A percentile compares a stretch with the other conserved stretches of the same genome.
These are phyloP conservation scores for Cosmopolites sordidus DNA, from an alignment of 2,888 invertebrate species.

Conservation along the genomic window DNA sequence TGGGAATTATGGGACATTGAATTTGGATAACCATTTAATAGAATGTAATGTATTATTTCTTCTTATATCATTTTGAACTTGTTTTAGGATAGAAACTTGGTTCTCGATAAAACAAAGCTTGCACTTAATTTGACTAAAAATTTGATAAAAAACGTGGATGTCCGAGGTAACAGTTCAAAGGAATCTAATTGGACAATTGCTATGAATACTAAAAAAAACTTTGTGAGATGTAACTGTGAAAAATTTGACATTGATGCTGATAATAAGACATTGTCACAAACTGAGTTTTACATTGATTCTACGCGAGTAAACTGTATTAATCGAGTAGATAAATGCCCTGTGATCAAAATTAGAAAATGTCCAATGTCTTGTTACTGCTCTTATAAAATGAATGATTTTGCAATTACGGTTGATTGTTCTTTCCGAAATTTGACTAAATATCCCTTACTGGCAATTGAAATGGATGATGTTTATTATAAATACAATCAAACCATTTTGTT, in stretches of 20 bases:
- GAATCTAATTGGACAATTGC: conserved; percentile 10
- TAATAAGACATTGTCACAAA: conserved; percentile 2
- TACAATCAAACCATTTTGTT: conserved; percentile 5
- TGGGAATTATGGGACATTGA: no score
- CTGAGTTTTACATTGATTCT: conserved; percentile 1
- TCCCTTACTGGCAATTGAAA: conserved; percentile 12
- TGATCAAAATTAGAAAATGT: conserved; percentile 12
- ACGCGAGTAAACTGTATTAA: not conserved
- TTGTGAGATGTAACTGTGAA: conserved; percentile 14
- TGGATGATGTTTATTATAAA: conserved; percentile 1
- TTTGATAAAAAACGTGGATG: not conserved
- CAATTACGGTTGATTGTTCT: conserved; percentile 18
- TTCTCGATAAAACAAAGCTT: conserved; percentile 2
- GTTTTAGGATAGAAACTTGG: conserved; percentile 4
- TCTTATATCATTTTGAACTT: no score
- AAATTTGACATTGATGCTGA: not conserved
- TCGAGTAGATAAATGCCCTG: conserved; percentile 3
- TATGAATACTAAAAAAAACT: conserved; percentile 12
- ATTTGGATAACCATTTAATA: no score
- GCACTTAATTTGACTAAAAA: conserved; percentile 8
- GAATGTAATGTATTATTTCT: no score
- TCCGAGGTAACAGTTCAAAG: not conserved
- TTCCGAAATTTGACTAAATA: conserved; percentile 7
- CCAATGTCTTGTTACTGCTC: conserved; percentile 13
- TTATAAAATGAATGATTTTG: conserved; percentile 5